Evolutionary conservation across 2,797 vertebrate genomes (phyloP).

Genomic region (Acipenser ruthenus): DNA sequence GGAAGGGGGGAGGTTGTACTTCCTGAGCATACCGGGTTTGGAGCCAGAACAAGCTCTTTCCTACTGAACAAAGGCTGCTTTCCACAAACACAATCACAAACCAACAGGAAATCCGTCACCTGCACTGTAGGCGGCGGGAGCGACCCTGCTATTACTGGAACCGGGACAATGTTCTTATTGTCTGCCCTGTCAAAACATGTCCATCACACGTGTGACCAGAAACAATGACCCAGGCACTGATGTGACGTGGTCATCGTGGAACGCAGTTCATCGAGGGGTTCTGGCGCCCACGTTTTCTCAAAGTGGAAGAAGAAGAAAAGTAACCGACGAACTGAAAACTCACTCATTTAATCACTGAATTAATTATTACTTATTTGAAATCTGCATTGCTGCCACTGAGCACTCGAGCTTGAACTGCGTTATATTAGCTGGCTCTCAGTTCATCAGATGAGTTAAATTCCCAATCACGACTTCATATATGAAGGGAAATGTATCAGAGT

Average conservation of each 20-base stretch:
- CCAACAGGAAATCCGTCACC: conserved; percentile 43
- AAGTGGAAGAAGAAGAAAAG: no score
- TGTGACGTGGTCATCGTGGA: background rate
- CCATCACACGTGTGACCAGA: conserved; percentile 24
- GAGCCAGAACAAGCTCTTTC: conserved; percentile 17
- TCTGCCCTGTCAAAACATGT: conserved; percentile 27
- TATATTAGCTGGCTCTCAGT: no score
- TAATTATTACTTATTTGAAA: no score
- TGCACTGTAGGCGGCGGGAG: conserved; percentile 24
- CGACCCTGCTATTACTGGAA: conserved; percentile 29
- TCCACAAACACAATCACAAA: conserved; percentile 34
- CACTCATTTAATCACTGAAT: no score
- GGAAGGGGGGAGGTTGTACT: conserved; percentile 33
- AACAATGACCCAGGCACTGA: conserved; percentile 1
- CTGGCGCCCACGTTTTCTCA: background rate
- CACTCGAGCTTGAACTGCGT: no score
- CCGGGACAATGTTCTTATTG: conserved; percentile 31
- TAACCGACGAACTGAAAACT: no score
- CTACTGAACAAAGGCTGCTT: conserved; percentile 31
- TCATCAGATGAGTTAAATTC: no score
- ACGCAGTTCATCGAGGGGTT: background rate
- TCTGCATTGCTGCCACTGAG: no score
- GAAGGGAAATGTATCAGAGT: no score
- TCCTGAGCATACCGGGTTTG: conserved; percentile 48
- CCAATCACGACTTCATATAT: no score